Conservation (phyloP, 2,888 invertebrate genomes). For the Agapetus fuscipes region DNA sequence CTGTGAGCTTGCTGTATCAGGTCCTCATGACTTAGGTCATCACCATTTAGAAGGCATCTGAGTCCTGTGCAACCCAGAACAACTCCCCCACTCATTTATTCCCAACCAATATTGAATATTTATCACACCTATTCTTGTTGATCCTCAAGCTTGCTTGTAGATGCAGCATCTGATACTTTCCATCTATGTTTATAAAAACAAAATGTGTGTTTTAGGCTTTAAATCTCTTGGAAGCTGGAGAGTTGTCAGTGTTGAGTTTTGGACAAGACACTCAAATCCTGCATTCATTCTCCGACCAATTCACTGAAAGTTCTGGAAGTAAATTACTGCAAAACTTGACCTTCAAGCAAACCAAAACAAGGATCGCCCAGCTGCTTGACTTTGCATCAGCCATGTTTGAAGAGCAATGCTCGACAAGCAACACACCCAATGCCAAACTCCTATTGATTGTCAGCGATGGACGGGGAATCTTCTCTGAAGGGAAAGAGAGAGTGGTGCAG, state of each 20-base stretch:
- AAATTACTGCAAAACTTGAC: constrained; percentile 70
- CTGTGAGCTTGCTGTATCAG: too few species aligned
- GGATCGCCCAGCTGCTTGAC: constrained; percentile 72
- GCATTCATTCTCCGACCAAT: constrained; percentile 79
- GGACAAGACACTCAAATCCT: constrained; percentile 78
- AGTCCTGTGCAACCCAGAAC: too few species aligned
- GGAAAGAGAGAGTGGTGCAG: constrained; percentile 60
- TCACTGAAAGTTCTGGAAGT: constrained; percentile 79
- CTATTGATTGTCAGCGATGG: constrained; percentile 93
- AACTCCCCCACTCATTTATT: too few species aligned
- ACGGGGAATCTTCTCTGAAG: constrained; percentile 83
- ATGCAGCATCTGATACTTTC: too few species aligned
- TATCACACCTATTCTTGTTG: neutral
- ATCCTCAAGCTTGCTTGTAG: too few species aligned
- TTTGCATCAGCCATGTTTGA: constrained; percentile 63
- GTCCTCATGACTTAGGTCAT: too few species aligned
- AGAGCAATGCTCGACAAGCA: constrained; percentile 36
- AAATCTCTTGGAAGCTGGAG: constrained; percentile 87
- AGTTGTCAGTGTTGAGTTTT: constrained; percentile 84
- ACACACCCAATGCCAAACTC: constrained; percentile 65
- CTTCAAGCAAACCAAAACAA: constrained; percentile 85
- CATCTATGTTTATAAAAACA: too few species aligned
- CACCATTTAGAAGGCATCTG: too few species aligned
- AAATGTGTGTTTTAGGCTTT: constrained; percentile 72
- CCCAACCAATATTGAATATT: too few species aligned